Conservation (phyloP, 2,888 invertebrate genomes). For the Tillus elongatus region DNA sequence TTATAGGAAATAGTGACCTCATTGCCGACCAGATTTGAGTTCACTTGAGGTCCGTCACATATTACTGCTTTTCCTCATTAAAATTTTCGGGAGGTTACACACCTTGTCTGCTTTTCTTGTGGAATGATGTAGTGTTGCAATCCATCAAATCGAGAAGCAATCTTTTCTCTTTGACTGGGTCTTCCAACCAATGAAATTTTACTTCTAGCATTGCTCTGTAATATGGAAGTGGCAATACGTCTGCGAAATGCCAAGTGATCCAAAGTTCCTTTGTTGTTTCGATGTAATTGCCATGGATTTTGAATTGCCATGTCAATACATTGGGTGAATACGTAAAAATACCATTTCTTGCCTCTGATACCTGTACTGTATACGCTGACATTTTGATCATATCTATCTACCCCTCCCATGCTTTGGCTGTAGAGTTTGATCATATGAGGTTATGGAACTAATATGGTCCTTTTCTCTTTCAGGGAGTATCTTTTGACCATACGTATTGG, state of each 20-base stretch:
- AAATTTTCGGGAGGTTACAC: too few relatives aligned
- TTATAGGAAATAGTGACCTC: too few relatives aligned
- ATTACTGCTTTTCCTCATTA: too few relatives aligned
- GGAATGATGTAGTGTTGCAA: conserved; percentile 20
- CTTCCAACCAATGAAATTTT: conserved; percentile 7
- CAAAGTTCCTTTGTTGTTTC: conserved; percentile 19
- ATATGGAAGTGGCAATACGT: conserved; percentile 14
- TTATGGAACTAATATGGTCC: conserved; percentile 17
- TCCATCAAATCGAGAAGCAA: conserved; percentile 19
- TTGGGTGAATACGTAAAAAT: conserved; percentile 26
- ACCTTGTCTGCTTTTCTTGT: conserved; percentile 21
- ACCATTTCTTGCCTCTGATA: conserved; percentile 28
- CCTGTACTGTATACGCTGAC: conserved; percentile 23
- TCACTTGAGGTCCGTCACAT: too few relatives aligned
- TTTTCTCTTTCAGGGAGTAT: conserved; percentile 11
- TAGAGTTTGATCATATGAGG: conserved; percentile 20
- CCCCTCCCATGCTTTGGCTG: conserved; percentile 25
- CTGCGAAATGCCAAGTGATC: conserved; percentile 23
- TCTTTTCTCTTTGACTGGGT: conserved; percentile 11
- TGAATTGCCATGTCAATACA: conserved; percentile 25
- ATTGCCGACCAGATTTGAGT: too few relatives aligned
- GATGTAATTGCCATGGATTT: conserved; percentile 27
- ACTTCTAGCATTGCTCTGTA: conserved; percentile 2
- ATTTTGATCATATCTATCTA: conserved; percentile 25
- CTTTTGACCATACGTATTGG: conserved; percentile 4